Conservation (phyloP, 2,888 invertebrate species). For the Abrostola tripartita region DNA sequence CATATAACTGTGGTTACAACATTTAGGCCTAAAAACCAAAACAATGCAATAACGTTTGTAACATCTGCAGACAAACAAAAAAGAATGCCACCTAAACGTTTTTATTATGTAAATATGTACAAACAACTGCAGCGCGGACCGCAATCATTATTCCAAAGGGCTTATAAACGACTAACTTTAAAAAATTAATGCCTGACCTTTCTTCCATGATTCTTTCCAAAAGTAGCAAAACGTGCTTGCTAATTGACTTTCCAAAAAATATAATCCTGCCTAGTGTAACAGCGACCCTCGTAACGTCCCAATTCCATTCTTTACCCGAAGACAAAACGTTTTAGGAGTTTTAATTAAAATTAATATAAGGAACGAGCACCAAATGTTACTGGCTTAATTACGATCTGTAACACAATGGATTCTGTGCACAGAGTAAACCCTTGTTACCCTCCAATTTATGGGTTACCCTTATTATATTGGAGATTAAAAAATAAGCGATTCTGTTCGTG, state of each 20-base stretch:
- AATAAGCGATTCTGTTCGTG: constrained; percentile 28
- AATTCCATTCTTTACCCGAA: constrained; percentile 48
- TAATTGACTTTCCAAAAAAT: constrained; percentile 48
- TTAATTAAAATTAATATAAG: constrained; percentile 59
- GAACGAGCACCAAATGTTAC: constrained; percentile 56
- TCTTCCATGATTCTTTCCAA: constrained; percentile 17
- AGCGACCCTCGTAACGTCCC: constrained; percentile 32
- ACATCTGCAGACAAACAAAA: no score
- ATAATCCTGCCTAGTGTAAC: constrained; percentile 29
- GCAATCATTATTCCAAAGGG: constrained; percentile 8
- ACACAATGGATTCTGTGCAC: constrained; percentile 47
- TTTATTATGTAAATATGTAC: no score
- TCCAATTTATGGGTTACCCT: constrained; percentile 60
- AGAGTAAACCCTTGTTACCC: constrained; percentile 60
- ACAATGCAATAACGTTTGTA: no score
- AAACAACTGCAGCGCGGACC: neutral
- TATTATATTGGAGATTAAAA: constrained; percentile 48
- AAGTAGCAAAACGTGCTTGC: constrained; percentile 15
- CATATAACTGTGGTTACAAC: no score
- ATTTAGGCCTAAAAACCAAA: no score
- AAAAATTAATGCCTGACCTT: constrained; percentile 25
- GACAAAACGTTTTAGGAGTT: constrained; percentile 55
- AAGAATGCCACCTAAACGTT: no score
- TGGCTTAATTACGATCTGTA: constrained; percentile 59
- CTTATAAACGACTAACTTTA: constrained; percentile 14